phyloP scores from a whole-genome alignment of 2,113 vertebrate genomes.

The Poicephalus meyeri region DNA sequence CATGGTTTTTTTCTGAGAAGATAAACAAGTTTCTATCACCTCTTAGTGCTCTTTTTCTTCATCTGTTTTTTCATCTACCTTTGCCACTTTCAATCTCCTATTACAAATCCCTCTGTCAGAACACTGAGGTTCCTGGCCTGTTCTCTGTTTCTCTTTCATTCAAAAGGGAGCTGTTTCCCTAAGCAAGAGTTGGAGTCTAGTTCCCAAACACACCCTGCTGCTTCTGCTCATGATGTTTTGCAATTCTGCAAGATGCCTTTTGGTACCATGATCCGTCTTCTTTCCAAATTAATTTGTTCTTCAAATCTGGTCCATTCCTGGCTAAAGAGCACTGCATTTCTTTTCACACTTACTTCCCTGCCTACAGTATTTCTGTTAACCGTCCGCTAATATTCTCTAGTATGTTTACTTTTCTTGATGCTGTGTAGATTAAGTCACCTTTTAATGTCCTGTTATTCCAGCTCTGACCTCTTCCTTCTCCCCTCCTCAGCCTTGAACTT shows the following conservation, averaged over 20 bases:
- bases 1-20: not conserved
- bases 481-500: not conserved
- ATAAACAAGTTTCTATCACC: not conserved
- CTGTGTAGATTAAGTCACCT: not conserved
- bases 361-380: not conserved
- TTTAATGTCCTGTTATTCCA: not conserved
- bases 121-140: fast-evolving
- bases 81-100: not conserved
- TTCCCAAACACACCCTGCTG: not conserved
- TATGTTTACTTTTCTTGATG: not conserved
- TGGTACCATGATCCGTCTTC: not conserved
- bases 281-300: not conserved
- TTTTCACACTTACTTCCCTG: not conserved
- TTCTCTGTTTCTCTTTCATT: not conserved
- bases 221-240: not conserved
- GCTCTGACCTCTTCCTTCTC: not conserved
- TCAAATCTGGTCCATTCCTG: not conserved
- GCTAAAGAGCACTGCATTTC: not conserved
- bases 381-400: not conserved
- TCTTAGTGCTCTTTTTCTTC: not conserved
- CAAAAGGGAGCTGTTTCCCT: not conserved
- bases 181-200: not conserved
- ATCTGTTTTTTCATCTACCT: not conserved
- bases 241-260: not conserved
- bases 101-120: not conserved